Base-by-base conservation (phyloP, 2,888 invertebrate species). In the Germaria angustata region DNA sequence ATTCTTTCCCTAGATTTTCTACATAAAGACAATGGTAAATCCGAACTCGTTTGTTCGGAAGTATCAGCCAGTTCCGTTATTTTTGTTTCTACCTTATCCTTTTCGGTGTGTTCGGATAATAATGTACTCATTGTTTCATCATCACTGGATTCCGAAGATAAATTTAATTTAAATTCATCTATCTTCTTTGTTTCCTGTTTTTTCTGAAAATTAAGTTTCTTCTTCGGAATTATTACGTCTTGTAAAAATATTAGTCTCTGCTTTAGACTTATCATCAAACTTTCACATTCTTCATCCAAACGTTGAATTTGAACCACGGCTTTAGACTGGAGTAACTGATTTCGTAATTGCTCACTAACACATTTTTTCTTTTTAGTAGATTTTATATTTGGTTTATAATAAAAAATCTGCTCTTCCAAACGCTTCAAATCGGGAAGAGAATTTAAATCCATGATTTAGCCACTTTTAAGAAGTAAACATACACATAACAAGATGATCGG, bases 361-460 rank as follows among this genome's bases (percentile, higher is more conserved):
- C 66, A 7, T n/a, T 34, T 22, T 49, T 57, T 68, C 9, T 65
- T 15, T 2, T 71, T 46, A 11, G 9, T 9, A 0, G 49, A 39
- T n/a, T 75, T 82, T 24, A 79, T 9, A 9, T 8, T 24, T 2
- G 82, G 80, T 20, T 59, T 72, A 15, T 66, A 49, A 2, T 7
- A 7, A 22, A 73, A 63, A 7, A 84, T 46, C 39, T 84, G 81
- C 24, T 79, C 49, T 46, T 71, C 75, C 55, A 84, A 76, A 39
- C 83, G 83, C 32, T 83, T 46, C 8, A 83, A 59, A 68, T 76
- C 57, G 2, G 28, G 2, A 8, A 57, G 0, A 20, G 28, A 36
- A 34, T 39, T 63, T 32, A n/a, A 32, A 57, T 75, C 44, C 73
- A 68, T 75, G 5, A 32, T 57, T 63, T 53, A 13, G n/a, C 20